phyloP scores from a whole-genome alignment of 2,797 vertebrate species.

The Muscicapa comitata region DNA sequence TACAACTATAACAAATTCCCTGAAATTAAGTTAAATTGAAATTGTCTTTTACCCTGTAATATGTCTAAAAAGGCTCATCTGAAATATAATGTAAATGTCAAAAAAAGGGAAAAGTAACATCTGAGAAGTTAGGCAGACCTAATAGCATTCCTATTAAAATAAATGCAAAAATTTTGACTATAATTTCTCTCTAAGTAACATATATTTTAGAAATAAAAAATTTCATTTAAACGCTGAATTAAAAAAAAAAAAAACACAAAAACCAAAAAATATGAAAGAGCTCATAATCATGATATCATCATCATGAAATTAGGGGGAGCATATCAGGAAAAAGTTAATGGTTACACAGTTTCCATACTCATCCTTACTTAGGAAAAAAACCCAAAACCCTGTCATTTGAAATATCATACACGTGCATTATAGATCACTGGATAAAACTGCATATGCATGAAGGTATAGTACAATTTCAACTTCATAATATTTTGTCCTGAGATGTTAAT shows the following conservation, averaged over 20 bases:
- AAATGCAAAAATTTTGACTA: neutral
- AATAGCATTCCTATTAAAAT: neutral
- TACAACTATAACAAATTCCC: neutral
- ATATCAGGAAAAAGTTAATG: neutral
- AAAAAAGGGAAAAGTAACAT: neutral
- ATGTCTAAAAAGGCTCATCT: neutral
- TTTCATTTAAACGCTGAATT: neutral
- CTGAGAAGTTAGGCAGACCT: neutral
- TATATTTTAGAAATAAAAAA: neutral
- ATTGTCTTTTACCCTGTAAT: neutral
- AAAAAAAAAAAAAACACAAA: neutral
- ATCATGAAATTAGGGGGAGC: neutral
- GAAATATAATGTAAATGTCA: neutral
- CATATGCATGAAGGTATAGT: neutral
- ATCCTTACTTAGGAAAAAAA: neutral
- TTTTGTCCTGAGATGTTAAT: neutral
- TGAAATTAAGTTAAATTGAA: neutral
- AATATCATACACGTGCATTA: neutral
- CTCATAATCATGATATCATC: neutral
- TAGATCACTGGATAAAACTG: neutral
- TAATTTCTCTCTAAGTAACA: neutral
- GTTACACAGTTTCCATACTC: neutral
- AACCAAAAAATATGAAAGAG: neutral
- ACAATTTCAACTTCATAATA: neutral
- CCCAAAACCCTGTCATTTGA: neutral